These are phyloP conservation scores for Boleophthalmus pectinirostris DNA, from an alignment of 2,113 vertebrate genomes.

Conservation along the genomic window DNA sequence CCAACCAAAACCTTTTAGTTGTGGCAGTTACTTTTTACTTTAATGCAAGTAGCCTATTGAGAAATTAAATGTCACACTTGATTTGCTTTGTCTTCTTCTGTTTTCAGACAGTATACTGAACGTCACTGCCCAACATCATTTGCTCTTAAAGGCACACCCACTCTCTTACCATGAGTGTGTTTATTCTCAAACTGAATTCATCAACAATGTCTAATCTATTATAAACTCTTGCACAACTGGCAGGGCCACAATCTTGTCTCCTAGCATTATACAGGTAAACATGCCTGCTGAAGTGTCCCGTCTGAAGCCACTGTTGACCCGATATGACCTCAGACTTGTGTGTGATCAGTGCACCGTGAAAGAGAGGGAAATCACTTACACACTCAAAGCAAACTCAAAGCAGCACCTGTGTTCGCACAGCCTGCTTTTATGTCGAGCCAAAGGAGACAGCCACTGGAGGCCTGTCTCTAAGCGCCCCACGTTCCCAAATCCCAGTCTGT, in stretches of 20 bases:
- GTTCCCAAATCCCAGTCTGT: constrained; percentile 73
- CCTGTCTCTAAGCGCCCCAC: constrained; percentile 74
- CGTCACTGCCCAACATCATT: not conserved
- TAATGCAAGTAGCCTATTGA: not conserved
- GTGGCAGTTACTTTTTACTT: not conserved
- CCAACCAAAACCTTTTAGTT: not conserved
- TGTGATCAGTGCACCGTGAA: constrained; percentile 76
- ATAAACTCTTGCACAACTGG: not conserved
- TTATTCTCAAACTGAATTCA: not conserved
- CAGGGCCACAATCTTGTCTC: not conserved
- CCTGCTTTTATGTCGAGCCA: constrained; percentile 76
- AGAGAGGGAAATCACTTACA: constrained; percentile 76
- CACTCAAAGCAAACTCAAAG: constrained; percentile 8
- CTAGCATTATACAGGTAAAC: not conserved
- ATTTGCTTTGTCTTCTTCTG: not conserved
- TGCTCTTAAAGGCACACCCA: not conserved
- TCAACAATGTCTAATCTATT: not conserved
- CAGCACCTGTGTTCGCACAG: constrained; percentile 74
- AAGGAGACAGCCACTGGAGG: constrained; percentile 63
- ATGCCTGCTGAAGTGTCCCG: constrained; percentile 31
- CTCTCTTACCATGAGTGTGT: not conserved
- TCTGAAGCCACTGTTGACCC: constrained; percentile 26
- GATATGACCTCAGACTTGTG: constrained; percentile 58
- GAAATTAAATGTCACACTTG: not conserved
- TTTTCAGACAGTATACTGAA: not conserved